Evolutionary conservation across 2,113 vertebrate species (phyloP), one percentile per base, ranked within the genome.

Genomic region (Ardeotis arabs): DNA sequence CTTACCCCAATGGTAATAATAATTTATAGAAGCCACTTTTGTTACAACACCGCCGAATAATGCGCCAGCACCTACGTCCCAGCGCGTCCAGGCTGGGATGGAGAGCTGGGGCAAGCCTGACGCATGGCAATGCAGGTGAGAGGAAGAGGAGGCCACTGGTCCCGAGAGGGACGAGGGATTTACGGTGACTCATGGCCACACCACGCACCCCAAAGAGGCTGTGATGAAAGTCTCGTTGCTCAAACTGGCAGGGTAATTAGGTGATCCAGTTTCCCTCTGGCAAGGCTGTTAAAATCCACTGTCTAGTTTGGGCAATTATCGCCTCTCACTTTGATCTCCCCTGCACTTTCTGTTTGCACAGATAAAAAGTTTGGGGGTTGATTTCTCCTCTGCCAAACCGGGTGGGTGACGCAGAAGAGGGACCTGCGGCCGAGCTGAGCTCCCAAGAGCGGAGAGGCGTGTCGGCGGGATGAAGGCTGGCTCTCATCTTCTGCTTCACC

Each of bases 41-140:
- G 25, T 78, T 58, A 62, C 41, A 29, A n/a, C 49, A 35, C 33
- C 8, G 13, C 23, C 5, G 0, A 29, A 45, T 29, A 80, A 10
- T 4, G 2, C 1, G 2, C 0, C 1, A 37, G 82, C 0, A 0
- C 93, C 72, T 23, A 35, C 2, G 0, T 47, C 14, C 17, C 27
- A 28, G 9, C 0, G 1, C 39, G 29, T 45, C 67, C 33, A 2
- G 29, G 59, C 56, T 17, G 70, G 49, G 50, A 74, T 1, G 1
- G 37, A 35, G 62, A 89, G 60, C 27, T 60, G 27, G 52, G 74
- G 25, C 0, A 6, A 85, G 67, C 27, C 89, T 6, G 2, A 23
- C 6, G 1, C 2, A 2, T 5, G 8, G 41, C 7, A 5, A n/a
- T 8, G 12, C 0, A 3, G 75, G 67, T 1, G 9, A n/a, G 15